These are phyloP conservation scores for Alitta virens DNA, from an alignment of 2,888 invertebrate genomes.

Conservation along the genomic window DNA sequence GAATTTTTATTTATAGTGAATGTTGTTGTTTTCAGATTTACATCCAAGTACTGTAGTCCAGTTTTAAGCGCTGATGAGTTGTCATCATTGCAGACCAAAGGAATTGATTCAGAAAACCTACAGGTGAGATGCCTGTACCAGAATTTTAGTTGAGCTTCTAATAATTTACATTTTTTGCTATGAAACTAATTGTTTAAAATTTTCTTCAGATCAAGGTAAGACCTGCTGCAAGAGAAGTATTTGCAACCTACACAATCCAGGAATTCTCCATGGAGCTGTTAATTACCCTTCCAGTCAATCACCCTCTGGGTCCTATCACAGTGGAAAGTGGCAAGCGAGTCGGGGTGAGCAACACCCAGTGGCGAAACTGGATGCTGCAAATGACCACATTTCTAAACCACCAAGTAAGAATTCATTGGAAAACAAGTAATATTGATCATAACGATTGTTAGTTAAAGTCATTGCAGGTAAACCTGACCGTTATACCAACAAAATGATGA, in stretches of 20 bases:
- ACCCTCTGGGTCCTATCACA: conserved; percentile 77
- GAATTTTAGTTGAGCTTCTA: no score
- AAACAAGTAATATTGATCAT: no score
- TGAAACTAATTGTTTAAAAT: no score
- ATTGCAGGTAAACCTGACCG: no score
- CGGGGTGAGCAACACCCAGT: conserved; percentile 68
- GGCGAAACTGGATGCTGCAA: conserved; percentile 76
- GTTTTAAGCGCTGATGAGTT: conserved; percentile 60
- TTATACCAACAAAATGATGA: no score
- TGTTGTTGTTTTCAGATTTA: conserved; percentile 43
- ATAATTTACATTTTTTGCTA: no score
- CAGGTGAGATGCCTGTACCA: background rate
- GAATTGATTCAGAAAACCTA: background rate
- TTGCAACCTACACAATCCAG: conserved; percentile 73
- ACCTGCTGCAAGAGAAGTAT: conserved; percentile 72
- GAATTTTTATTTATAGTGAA: no score
- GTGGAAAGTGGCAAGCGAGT: conserved; percentile 67
- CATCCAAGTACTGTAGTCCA: conserved; percentile 67
- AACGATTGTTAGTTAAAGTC: no score
- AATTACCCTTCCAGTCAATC: conserved; percentile 75
- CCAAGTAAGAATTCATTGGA: conserved; percentile 68
- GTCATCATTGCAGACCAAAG: conserved; percentile 1
- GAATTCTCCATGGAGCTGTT: conserved; percentile 69
- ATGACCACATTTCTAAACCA: conserved; percentile 81
- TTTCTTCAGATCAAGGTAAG: conserved; percentile 61